Percentiles rank a stretch among this genome's conserved stretches.
Evolutionary conservation across 2,888 invertebrate genomes (phyloP).

Genomic region (Ernsta delagoae): DNA sequence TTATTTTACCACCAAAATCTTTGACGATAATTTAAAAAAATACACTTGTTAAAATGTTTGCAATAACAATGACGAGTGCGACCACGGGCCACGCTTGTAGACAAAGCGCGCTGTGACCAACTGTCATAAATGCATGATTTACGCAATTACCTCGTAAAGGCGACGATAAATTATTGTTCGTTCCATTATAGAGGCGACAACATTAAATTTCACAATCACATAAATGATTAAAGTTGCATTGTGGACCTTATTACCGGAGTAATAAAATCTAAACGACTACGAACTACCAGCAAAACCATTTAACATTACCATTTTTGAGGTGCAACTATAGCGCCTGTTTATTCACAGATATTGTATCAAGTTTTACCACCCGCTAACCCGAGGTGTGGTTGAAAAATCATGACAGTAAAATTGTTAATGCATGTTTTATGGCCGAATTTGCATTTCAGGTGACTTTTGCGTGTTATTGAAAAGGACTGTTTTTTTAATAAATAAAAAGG

Average conservation of each 20-base stretch:
- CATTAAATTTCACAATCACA: constrained; percentile 42
- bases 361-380: constrained; percentile 78
- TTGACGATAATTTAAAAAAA: constrained; percentile 53
- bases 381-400: constrained; percentile 70
- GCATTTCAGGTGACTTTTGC: constrained; percentile 40
- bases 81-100: constrained; percentile 61
- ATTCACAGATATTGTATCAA: constrained; percentile 78
- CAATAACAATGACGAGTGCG: constrained; percentile 61
- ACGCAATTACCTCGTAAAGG: constrained; percentile 79
- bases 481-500: constrained; percentile 6
- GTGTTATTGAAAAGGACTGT: constrained; percentile 12
- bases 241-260: constrained; percentile 47
- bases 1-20: constrained; percentile 42
- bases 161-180: constrained; percentile 80
- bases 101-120: constrained; percentile 69
- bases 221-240: constrained; percentile 40
- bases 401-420: constrained; percentile 43
- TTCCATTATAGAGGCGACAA: constrained; percentile 64
- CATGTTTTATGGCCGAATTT: constrained; percentile 44
- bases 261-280: constrained; percentile 29
- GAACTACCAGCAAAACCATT: not conserved
- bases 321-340: constrained; percentile 64
- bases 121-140: constrained; percentile 84
- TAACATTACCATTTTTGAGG: constrained; percentile 39
- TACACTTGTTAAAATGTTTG: constrained; percentile 61